Conservation (phyloP, 1,140 invertebrate genomes). For the Atta cephalotes region DNA sequence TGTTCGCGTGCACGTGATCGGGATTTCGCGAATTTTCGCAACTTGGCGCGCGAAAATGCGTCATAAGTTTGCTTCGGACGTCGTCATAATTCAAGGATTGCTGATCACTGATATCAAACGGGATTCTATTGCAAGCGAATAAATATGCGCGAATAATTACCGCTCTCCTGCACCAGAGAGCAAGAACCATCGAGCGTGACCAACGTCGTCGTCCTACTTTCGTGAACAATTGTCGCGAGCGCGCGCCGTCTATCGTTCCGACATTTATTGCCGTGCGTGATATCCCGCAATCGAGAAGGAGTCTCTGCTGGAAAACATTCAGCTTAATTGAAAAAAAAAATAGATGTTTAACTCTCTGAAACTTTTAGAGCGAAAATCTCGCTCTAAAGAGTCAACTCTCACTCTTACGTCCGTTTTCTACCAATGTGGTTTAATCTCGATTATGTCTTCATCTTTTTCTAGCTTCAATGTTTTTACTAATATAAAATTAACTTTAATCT, state of each 20-base stretch:
- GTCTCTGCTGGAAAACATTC: neutral
- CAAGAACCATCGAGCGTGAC: conserved; percentile 63
- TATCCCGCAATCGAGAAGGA: neutral
- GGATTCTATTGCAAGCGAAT: conserved; percentile 62
- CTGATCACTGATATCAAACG: neutral
- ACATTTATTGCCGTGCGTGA: conserved; percentile 16
- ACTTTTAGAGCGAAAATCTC: too few relatives aligned
- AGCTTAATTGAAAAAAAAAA: neutral
- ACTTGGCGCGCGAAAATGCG: conserved; percentile 5
- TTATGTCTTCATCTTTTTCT: too few relatives aligned
- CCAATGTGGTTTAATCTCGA: too few relatives aligned
- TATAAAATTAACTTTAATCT: too few relatives aligned
- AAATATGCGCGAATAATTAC: conserved; percentile 64
- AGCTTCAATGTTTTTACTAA: too few relatives aligned
- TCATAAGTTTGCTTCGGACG: conserved; percentile 1
- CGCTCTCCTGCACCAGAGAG: neutral
- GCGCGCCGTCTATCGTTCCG: conserved; percentile 27
- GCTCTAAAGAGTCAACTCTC: too few relatives aligned
- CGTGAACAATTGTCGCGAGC: conserved; percentile 61
- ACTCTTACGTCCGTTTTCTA: too few relatives aligned
- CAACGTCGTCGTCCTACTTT: conserved; percentile 69
- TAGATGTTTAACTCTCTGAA: neutral
- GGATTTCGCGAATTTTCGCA: neutral
- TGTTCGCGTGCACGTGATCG: neutral
- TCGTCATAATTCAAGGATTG: conserved; percentile 26